Conservation (phyloP, 2,113 vertebrate genomes). For the Hipposideros armiger region DNA sequence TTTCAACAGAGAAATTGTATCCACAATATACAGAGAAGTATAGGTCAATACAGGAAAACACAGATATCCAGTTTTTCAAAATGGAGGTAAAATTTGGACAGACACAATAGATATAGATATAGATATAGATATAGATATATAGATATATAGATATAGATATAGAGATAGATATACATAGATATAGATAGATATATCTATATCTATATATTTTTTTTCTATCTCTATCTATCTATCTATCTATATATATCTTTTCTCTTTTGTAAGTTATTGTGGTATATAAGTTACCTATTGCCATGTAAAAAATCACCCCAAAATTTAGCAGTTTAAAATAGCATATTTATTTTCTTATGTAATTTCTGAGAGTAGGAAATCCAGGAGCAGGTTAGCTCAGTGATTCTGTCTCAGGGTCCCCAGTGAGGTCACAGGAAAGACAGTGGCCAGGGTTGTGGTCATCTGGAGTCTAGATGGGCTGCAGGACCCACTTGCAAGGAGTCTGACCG, state of each 20-base stretch:
- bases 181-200: too few relatives aligned
- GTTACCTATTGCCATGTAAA: neutral
- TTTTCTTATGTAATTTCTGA: neutral
- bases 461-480: neutral
- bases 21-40: too few relatives aligned
- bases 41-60: too few relatives aligned
- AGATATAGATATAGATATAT: too few relatives aligned
- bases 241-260: neutral
- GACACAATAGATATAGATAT: too few relatives aligned
- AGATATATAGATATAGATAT: too few relatives aligned
- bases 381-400: neutral
- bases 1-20: too few relatives aligned
- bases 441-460: neutral
- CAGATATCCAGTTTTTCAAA: too few relatives aligned
- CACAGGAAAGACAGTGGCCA: neutral
- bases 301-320: neutral
- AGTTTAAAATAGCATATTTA: neutral
- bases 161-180: too few relatives aligned
- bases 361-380: too few relatives aligned
- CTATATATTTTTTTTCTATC: too few relatives aligned
- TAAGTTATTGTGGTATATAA: neutral
- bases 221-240: neutral
- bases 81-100: too few relatives aligned
- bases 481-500: neutral
- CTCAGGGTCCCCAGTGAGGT: neutral